phyloP scores from a whole-genome alignment of 2,113 vertebrate species.

The Bagarius yarrelli region DNA sequence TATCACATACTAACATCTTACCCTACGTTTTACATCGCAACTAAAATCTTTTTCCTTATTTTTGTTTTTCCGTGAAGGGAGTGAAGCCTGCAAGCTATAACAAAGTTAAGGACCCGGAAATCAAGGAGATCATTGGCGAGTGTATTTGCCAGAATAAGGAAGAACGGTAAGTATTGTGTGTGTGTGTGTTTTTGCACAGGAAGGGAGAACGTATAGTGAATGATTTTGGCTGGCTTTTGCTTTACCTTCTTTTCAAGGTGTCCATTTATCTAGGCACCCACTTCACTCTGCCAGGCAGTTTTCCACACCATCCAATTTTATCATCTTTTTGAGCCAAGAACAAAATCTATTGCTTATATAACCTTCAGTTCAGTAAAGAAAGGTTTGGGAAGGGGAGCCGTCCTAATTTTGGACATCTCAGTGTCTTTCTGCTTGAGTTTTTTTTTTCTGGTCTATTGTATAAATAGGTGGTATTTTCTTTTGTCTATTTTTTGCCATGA shows the following conservation, averaged over 20 bases:
- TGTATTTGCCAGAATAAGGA: slow-evolving; percentile 97
- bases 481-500: neutral
- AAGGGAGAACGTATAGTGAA: neutral
- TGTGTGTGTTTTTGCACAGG: neutral
- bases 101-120: slow-evolving; percentile 93
- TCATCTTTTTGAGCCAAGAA: neutral
- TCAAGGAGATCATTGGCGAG: slow-evolving; percentile 97
- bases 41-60: neutral
- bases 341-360: neutral
- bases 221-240: neutral
- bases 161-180: slow-evolving; percentile 80
- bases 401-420: neutral
- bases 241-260: neutral
- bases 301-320: slow-evolving; percentile 2
- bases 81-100: slow-evolving; percentile 96
- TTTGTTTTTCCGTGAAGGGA: slow-evolving; percentile 72
- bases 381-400: neutral
- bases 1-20: slow-evolving; percentile 16
- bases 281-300: neutral
- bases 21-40: neutral
- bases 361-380: neutral
- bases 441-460: neutral
- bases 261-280: neutral
- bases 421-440: neutral
- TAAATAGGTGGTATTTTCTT: neutral